A percentile compares a stretch with the other conserved stretches of the same genome.
Conservation (phyloP, 2,888 invertebrate species). For the Polylopha cassiicola region DNA sequence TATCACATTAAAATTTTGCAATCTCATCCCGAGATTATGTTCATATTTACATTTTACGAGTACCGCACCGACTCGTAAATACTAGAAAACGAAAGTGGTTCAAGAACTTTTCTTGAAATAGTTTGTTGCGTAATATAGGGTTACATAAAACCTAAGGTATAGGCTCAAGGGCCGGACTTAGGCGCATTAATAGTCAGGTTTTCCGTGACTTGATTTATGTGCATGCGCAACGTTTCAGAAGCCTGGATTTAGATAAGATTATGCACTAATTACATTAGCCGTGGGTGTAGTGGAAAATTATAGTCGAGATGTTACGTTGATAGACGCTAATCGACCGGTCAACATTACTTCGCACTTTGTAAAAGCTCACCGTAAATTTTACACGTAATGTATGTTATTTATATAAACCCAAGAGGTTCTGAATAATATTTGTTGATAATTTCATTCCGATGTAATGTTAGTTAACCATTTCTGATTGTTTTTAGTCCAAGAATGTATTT, state of each 20-base stretch:
- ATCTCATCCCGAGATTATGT: neutral
- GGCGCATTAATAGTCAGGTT: conserved; percentile 13
- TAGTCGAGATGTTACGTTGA: neutral
- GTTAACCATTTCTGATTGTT: no score
- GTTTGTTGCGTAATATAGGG: conserved; percentile 15
- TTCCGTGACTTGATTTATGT: conserved; percentile 18
- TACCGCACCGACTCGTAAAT: conserved; percentile 1
- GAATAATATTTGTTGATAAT: no score
- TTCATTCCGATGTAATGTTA: no score
- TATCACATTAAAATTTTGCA: no score
- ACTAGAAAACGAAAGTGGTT: conserved; percentile 18
- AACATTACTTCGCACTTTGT: conserved; percentile 9
- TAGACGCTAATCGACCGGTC: neutral
- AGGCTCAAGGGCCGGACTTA: conserved; percentile 18
- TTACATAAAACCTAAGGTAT: conserved; percentile 15
- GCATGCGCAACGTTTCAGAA: conserved; percentile 14
- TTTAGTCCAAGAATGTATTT: no score
- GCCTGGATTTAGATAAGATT: conserved; percentile 9
- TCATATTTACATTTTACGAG: conserved; percentile 7
- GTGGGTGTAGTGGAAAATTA: conserved; percentile 6
- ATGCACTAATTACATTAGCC: conserved; percentile 11
- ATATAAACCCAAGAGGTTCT: no score
- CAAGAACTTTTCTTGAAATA: conserved; percentile 16
- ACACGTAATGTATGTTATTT: no score
- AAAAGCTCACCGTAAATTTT: conserved; percentile 7